Base-by-base conservation (phyloP, 2,113 vertebrate genomes). In the Nanger granti region DNA sequence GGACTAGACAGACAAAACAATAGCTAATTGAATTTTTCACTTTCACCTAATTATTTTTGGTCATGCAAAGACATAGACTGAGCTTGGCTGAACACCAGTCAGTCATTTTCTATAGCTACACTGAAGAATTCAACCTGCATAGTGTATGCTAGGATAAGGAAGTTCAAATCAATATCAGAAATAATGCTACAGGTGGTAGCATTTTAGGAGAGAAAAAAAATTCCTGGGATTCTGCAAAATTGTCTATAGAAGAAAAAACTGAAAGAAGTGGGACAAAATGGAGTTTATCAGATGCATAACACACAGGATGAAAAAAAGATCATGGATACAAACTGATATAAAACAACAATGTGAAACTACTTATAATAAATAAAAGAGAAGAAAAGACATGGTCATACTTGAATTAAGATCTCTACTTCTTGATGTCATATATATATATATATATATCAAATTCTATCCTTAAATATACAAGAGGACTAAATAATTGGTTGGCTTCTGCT, bases 1-100 rank as follows among this genome's bases (percentile, higher is more conserved):
- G 62, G 69, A 44, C 28, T 57, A 97, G 57, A 76, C 29, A 96
- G 60, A 93, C 10, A 55, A 97, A 97, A 82, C 87, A 97, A 95
- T 84, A 83, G 54, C 12, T 34, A 64, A 93, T 9, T 88, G 60
- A 89, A 57, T 44, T 94, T 89, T 84, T 54, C 18, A 47, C 55
- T 89, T 93, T 95, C 86, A 91, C 29, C 59, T 87, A 57, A 82
- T 90, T 93, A 86, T n/a, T 97, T 96, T 87, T 37, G 83, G 87
- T 92, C 47, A 13, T 92, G 89, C 87, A 89, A 96, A 95, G 62
- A 89, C 66, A 96, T 15, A 91, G 52, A 69, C 73, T 89, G 82
- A 86, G 17, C 87, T 88, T 95, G 73, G 85, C 91, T 66, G 52
- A n/a, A 80, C 29, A 89, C 52, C 89, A 87, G 3, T 60, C 62